Conservation (phyloP, 2,113 vertebrate genomes). For the Corythornis madagascariensis region DNA sequence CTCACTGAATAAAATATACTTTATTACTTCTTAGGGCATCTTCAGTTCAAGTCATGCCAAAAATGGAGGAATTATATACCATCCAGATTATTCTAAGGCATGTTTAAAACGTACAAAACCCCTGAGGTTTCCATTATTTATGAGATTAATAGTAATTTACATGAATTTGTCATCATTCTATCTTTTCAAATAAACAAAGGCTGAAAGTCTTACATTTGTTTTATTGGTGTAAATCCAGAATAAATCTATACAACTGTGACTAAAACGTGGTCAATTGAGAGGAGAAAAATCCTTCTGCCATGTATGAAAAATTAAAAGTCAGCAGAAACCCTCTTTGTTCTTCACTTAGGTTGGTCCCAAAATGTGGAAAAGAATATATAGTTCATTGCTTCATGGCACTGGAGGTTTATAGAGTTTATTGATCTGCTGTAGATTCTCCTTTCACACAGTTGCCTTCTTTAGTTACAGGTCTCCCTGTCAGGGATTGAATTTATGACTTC, state of each 20-base stretch:
- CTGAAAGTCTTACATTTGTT: not conserved
- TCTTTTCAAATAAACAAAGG: not conserved
- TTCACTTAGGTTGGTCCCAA: not conserved
- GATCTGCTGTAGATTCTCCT: not conserved
- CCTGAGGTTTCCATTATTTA: conserved; percentile 8
- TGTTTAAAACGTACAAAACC: conserved; percentile 1
- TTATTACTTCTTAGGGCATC: not conserved
- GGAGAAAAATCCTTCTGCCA: not conserved
- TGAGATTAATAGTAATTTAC: not conserved
- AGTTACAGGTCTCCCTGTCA: not conserved
- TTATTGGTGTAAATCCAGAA: not conserved
- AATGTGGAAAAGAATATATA: not conserved
- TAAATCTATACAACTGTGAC: not conserved
- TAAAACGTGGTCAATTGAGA: not conserved
- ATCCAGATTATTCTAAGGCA: conserved; percentile 1
- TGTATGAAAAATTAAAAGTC: not conserved
- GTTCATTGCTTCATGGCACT: not conserved
- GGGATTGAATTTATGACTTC: not conserved
- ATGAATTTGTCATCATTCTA: not conserved
- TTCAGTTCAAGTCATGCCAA: not conserved
- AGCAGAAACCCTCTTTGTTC: not conserved
- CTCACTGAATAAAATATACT: not conserved
- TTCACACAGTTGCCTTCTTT: not conserved
- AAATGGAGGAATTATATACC: not conserved
- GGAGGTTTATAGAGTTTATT: not conserved